Conservation (phyloP, 2,113 vertebrate genomes). For the Tragelaphus strepsiceros region DNA sequence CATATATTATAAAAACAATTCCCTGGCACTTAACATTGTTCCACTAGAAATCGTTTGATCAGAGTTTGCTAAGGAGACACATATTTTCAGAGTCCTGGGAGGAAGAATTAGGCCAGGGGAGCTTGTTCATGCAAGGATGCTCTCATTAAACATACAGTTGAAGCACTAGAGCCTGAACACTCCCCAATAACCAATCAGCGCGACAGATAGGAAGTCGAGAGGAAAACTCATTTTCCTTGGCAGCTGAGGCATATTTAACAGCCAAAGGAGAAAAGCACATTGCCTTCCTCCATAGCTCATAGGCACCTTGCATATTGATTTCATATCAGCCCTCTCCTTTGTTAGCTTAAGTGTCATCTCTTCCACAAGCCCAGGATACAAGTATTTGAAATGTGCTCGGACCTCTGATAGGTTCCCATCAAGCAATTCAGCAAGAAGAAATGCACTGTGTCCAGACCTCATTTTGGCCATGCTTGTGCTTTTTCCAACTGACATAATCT, state of each 20-base stretch:
- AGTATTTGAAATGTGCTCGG: not conserved
- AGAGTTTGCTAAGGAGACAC: not conserved
- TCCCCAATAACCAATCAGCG: slow-evolving; percentile 2
- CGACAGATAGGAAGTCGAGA: slow-evolving; percentile 14
- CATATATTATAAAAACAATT: not conserved
- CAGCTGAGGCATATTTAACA: slow-evolving; percentile 34
- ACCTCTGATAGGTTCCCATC: not conserved
- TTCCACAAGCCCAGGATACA: slow-evolving; percentile 21
- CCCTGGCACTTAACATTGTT: not conserved
- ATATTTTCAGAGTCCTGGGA: not conserved
- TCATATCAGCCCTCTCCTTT: not conserved
- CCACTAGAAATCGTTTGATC: not conserved
- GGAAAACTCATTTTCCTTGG: slow-evolving; percentile 53
- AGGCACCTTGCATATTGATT: slow-evolving; percentile 43
- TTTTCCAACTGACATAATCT: not conserved
- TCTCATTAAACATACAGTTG: not conserved
- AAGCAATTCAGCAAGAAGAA: not conserved
- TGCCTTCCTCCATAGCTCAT: slow-evolving; percentile 34
- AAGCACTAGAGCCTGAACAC: not conserved
- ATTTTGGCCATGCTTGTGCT: not conserved
- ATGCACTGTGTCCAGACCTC: not conserved
- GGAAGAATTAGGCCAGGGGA: not conserved
- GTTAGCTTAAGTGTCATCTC: slow-evolving; percentile 39
- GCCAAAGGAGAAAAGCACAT: slow-evolving; percentile 40
- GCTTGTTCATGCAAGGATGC: not conserved